These are phyloP conservation scores for Temnothorax nylanderi DNA, from an alignment of 1,140 invertebrate species.

Conservation along the genomic window DNA sequence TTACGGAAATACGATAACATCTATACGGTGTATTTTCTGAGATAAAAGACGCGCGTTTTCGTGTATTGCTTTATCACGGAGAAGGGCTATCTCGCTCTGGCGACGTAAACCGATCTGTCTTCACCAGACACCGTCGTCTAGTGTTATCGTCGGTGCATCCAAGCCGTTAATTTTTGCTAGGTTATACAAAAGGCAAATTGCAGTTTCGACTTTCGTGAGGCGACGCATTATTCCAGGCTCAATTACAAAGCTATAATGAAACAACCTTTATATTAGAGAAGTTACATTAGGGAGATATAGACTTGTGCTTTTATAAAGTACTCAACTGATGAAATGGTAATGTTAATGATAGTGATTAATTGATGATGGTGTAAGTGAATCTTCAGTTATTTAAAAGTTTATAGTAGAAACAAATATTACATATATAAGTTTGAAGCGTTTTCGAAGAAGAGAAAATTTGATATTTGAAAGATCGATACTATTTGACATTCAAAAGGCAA, in stretches of 20 bases:
- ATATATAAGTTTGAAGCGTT: background rate
- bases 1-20: constrained; percentile 39
- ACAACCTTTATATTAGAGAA: background rate
- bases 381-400: constrained; percentile 3
- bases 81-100: background rate
- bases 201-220: constrained; percentile 31
- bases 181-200: background rate
- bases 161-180: constrained; percentile 36
- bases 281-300: background rate
- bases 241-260: background rate
- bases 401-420: background rate
- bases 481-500: background rate
- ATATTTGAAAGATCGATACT: background rate
- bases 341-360: background rate
- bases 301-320: background rate
- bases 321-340: background rate
- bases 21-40: constrained; percentile 10
- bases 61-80: constrained; percentile 17
- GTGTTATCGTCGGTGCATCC: constrained; percentile 18
- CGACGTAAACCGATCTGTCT: constrained; percentile 49
- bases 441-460: background rate
- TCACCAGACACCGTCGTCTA: constrained; percentile 27
- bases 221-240: background rate
- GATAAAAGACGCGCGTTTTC: constrained; percentile 27
- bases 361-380: background rate